phyloP scores from a whole-genome alignment of 2,888 invertebrate genomes.

The Lochmaea crataegi region DNA sequence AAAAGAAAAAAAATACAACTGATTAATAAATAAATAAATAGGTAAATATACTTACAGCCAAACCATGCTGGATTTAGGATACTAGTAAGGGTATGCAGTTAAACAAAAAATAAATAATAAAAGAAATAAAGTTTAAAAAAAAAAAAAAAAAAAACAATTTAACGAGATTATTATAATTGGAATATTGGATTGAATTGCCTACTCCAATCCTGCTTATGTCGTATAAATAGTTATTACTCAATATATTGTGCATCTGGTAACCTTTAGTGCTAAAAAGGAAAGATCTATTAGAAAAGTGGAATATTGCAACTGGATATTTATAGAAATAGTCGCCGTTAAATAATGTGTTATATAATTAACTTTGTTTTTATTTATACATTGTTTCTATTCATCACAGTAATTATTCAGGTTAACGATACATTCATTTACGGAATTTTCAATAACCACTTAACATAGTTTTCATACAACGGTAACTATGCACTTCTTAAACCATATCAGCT shows the following conservation, averaged over 20 bases:
- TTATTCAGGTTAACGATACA: not conserved
- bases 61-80: too few relatives aligned
- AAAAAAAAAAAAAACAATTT: too few relatives aligned
- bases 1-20: too few relatives aligned
- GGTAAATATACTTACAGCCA: too few relatives aligned
- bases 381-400: not conserved
- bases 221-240: constrained; percentile 28
- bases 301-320: constrained; percentile 19
- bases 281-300: constrained; percentile 16
- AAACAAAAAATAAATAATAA: too few relatives aligned
- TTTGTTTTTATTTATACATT: not conserved
- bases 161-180: too few relatives aligned
- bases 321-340: constrained; percentile 8
- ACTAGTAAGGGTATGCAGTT: too few relatives aligned
- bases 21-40: too few relatives aligned
- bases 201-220: constrained; percentile 13
- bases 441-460: not conserved
- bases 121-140: too few relatives aligned
- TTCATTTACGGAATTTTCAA: not conserved
- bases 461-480: too few relatives aligned
- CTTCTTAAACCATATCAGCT: too few relatives aligned
- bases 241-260: constrained; percentile 18
- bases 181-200: not conserved
- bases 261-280: constrained; percentile 23
- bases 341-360: constrained; percentile 8